These are phyloP conservation scores for Pseudomugil gertrudae DNA, from an alignment of 2,797 vertebrate genomes.

Conservation along the genomic window DNA sequence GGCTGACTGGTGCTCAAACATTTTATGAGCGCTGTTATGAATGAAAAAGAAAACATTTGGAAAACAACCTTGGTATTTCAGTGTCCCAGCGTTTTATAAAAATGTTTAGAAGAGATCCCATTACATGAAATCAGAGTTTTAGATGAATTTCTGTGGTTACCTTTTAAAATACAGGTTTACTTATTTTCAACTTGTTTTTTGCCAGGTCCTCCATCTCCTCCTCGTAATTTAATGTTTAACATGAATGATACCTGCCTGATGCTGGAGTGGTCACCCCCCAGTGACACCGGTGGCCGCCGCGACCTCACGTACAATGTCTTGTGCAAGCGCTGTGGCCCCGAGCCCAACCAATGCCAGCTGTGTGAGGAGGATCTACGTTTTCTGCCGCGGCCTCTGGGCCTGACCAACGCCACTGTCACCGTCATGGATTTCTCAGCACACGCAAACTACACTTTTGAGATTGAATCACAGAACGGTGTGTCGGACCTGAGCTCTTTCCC, in stretches of 20 bases:
- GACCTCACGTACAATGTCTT: slow-evolving; percentile 94
- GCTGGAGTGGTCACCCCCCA: slow-evolving; percentile 96
- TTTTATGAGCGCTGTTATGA: too few species aligned
- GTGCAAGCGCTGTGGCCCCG: slow-evolving; percentile 90
- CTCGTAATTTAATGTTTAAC: slow-evolving; percentile 92
- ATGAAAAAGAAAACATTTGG: too few species aligned
- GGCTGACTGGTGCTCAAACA: too few species aligned
- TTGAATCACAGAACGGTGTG: slow-evolving; percentile 95
- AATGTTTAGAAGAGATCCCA: not conserved
- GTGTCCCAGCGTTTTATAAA: not conserved
- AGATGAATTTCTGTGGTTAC: not conserved
- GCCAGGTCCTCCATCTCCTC: slow-evolving; percentile 93
- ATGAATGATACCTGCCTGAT: slow-evolving; percentile 94
- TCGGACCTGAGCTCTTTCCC: slow-evolving; percentile 92
- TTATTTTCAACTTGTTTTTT: not conserved
- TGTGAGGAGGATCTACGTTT: slow-evolving; percentile 94
- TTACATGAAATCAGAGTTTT: not conserved
- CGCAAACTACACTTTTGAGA: slow-evolving; percentile 97
- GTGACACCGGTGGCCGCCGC: slow-evolving; percentile 91
- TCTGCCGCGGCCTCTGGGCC: slow-evolving; percentile 88
- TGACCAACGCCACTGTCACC: slow-evolving; percentile 89
- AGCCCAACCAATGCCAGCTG: slow-evolving; percentile 85
- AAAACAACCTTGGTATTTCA: not conserved
- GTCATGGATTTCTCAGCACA: slow-evolving; percentile 91
- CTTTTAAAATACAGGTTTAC: not conserved